A percentile compares a stretch with the other conserved stretches of the same genome.
Conservation (phyloP, 2,888 invertebrate genomes). For the Steromphala cineraria region DNA sequence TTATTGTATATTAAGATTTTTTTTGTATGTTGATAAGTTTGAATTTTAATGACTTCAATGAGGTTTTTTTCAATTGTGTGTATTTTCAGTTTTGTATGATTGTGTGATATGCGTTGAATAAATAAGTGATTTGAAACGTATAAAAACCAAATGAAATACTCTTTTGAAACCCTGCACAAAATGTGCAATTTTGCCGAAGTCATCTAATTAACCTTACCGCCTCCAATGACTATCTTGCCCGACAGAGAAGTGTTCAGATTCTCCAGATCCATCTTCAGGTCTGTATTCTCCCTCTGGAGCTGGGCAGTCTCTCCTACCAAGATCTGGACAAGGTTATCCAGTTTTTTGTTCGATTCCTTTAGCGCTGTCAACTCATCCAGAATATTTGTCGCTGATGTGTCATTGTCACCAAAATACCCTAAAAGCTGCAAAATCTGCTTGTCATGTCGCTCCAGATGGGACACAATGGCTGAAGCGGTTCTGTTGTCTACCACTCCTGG, state of each 20-base stretch:
- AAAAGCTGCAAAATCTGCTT: conserved; percentile 26
- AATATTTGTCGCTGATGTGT: conserved; percentile 21
- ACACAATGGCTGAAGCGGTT: conserved; percentile 27
- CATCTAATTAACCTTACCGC: background rate
- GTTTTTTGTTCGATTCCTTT: conserved; percentile 20
- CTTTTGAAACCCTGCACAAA: no score
- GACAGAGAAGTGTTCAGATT: conserved; percentile 18
- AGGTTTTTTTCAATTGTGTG: no score
- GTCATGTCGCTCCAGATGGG: conserved; percentile 28
- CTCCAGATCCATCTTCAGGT: conserved; percentile 18
- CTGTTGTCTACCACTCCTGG: conserved; percentile 30
- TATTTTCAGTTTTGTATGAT: no score
- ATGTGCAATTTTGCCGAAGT: no score
- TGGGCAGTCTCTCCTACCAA: conserved; percentile 19
- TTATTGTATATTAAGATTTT: no score
- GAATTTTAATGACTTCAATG: no score
- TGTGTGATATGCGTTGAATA: no score
- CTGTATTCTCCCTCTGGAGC: conserved; percentile 15
- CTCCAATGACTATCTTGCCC: conserved; percentile 23
- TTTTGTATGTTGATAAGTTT: no score
- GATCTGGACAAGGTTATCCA: conserved; percentile 24
- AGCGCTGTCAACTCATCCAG: conserved; percentile 16
- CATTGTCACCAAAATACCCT: conserved; percentile 25
- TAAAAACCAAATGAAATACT: no score
- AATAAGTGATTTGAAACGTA: no score